Base-by-base conservation (phyloP, 2,797 vertebrate species). In the Emys orbicularis region DNA sequence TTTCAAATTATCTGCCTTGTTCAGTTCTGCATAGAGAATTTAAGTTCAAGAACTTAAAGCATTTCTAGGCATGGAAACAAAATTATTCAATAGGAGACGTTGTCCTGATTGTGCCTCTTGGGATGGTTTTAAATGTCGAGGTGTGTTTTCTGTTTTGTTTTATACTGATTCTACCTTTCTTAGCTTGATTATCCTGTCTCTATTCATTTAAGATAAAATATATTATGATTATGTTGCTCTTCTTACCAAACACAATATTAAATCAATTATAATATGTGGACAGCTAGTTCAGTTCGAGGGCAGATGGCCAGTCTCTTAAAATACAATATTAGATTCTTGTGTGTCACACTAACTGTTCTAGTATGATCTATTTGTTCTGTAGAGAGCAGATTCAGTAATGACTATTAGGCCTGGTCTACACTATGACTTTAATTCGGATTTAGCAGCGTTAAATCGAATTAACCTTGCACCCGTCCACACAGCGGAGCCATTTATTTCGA, bases 251-350 rank as follows among this genome's bases (percentile, higher is more conserved):
- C 18, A 29, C 74, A 86, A 54, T 15, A 6, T 76, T 29, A 82
- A 84, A 61, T 34, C 92, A 84, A 6, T 77, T 90, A 82, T 12
- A 87, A 16, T 76, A 7, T 25, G 6, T 92, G 82, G 88, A 92
- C 88, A 93, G 84, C n/a, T 76, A 44, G 52, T 93, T 68, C 23
- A 29, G 72, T 85, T 90, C 88, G 41, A 87, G 86, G 82, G 54
- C 29, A 90, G 79, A 76, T 68, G 0, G 47, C 25, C 25, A 47
- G 41, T 41, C 84, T 47, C 31, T 86, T 83, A 59, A 3, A 59
- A 80, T 92, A 6, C 34, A 15, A 1, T 77, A n/a, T 85, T 89
- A 81, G 41, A 25, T 81, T 12, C 56, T 19, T 0, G 80, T 94
- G 86, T 95, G 12, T 90, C 74, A 10, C 23, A 37, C 3, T 89